A percentile compares a stretch with the other conserved stretches of the same genome.
These are phyloP conservation scores for Fratercula arctica DNA, from an alignment of 2,797 vertebrate genomes.

Conservation along the genomic window DNA sequence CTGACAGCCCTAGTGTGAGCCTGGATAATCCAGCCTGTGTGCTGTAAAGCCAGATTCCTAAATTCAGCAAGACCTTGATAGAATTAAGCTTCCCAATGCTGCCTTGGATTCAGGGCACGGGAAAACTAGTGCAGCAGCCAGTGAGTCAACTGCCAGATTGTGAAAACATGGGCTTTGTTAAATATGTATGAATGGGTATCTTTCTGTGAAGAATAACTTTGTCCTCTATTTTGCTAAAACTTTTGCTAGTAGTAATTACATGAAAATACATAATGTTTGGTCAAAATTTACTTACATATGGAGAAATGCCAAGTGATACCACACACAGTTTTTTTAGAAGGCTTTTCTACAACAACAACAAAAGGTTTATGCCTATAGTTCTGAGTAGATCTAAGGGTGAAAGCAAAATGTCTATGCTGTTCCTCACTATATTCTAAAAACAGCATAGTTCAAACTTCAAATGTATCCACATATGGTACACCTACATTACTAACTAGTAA, in stretches of 20 bases:
- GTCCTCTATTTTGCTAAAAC: not conserved
- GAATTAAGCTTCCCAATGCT: not conserved
- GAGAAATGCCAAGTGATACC: not conserved
- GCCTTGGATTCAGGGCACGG: not conserved
- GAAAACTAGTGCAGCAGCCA: not conserved
- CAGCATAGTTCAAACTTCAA: not conserved
- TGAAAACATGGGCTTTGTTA: not conserved
- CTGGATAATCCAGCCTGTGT: not conserved
- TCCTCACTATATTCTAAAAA: not conserved
- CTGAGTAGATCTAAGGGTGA: not conserved
- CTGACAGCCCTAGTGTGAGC: not conserved
- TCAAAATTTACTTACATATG: not conserved
- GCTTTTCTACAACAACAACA: not conserved
- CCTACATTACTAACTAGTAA: not conserved
- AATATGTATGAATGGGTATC: not conserved
- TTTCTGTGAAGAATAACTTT: not conserved
- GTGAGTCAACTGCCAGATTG: not conserved
- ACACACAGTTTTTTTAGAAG: not conserved
- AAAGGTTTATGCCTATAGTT: not conserved
- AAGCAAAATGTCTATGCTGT: not conserved
- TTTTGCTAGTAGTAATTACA: not conserved
- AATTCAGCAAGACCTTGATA: not conserved
- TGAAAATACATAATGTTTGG: not conserved
- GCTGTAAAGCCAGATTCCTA: not conserved
- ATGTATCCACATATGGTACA: not conserved